A percentile compares a stretch with the other conserved stretches of the same genome.
Conservation (phyloP, 2,888 invertebrate species). For the Lucinisca nassula region DNA sequence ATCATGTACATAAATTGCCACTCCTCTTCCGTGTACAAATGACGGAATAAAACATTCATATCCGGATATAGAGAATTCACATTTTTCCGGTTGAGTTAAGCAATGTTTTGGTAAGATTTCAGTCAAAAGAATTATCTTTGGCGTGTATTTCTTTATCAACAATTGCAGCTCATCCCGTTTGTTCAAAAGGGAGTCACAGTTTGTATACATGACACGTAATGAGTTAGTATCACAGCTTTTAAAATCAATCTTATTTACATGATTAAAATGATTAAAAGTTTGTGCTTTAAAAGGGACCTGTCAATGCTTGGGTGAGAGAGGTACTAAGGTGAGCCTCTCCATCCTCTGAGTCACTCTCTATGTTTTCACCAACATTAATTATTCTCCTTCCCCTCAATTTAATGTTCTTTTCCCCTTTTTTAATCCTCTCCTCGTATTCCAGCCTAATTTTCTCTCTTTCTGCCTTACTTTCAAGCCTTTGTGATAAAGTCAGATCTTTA, state of each 20-base stretch:
- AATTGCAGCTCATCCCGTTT: not conserved
- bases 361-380: not conserved
- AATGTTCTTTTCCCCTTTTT: not conserved
- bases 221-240: not conserved
- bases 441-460: not conserved
- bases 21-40: not conserved
- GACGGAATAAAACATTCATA: conserved; percentile 3
- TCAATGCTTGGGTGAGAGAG: not conserved
- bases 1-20: not conserved
- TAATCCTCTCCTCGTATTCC: not conserved
- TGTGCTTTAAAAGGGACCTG: not conserved
- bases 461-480: not conserved
- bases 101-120: not conserved
- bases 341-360: not conserved
- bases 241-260: not conserved
- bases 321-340: not conserved
- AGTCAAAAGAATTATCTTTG: not conserved
- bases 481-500: not conserved
- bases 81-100: not conserved
- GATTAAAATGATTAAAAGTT: conserved; percentile 1
- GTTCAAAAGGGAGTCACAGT: not conserved
- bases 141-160: not conserved
- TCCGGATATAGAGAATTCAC: not conserved
- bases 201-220: not conserved
- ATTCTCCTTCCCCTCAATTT: not conserved